Base-by-base conservation (phyloP, 2,113 vertebrate species). In the Hyla sarda region DNA sequence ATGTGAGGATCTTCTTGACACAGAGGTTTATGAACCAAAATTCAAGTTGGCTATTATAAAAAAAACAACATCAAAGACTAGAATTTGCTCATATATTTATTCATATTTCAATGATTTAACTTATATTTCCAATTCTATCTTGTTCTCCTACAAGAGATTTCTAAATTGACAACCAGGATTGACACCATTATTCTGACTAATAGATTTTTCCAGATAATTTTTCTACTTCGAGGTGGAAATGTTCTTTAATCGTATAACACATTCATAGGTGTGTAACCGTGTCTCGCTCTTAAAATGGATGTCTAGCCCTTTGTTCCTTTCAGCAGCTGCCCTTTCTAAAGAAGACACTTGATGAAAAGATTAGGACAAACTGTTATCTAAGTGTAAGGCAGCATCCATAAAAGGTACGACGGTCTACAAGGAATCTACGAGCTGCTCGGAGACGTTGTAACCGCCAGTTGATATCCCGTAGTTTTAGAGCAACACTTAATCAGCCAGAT, bases 401-500 rank as follows among this genome's bases (percentile, higher is more conserved):
- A 80, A 80, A 80, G 77, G 77, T 28, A 25, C n/a, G 30, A 8
- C 34, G 23, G 17, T 34, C 37, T 78, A 78, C 76, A 37, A 62
- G 34, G 54, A 60, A 58, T 79, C 76, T 60, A 12, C 76, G 0
- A 25, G 54, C 21, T 4, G 32, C 32, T 58, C 11, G 21, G 77
- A 34, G 32, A 12, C 76, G 14, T 21, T 37, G 23, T 54, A 10
- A 48, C 7, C n/a, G 16, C 25, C 45, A 62, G 54, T 25, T 56
- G 54, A 60, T 80, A 62, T 37, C 54, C 32, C 77, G 16, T 62
- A 23, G 32, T 62, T 45, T 41, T 58, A 13, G 45, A 50, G 81
- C 48, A 37, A 37, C 81, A 72, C 50, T 16, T 52, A 37, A 72
- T 73, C 82, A 19, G 80, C n/a, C 67, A 73, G 82, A 83, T 83